These are phyloP conservation scores for Huso huso DNA, from an alignment of 2,797 vertebrate genomes.

Conservation along the genomic window DNA sequence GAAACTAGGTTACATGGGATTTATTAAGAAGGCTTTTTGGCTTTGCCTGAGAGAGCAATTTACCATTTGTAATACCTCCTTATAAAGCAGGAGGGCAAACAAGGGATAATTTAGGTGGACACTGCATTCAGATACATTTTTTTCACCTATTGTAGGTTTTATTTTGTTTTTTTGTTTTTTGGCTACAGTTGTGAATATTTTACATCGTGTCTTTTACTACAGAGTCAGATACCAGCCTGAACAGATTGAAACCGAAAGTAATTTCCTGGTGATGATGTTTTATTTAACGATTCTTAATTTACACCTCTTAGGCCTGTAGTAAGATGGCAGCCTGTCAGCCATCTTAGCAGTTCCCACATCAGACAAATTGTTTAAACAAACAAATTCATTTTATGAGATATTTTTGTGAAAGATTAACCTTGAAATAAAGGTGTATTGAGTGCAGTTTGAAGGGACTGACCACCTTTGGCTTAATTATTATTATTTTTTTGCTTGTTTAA, in stretches of 20 bases:
- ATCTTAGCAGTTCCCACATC: too few species aligned
- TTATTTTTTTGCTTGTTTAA: too few species aligned
- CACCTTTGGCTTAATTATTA: too few species aligned
- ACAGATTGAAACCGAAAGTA: neutral
- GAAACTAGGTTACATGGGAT: slow-evolving; percentile 70
- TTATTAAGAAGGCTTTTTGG: slow-evolving; percentile 61
- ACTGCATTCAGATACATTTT: slow-evolving; percentile 13
- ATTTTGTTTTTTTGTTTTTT: slow-evolving; percentile 28
- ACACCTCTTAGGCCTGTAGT: too few species aligned
- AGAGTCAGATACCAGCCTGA: neutral
- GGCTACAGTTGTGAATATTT: neutral
- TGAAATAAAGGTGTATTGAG: too few species aligned
- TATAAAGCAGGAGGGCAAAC: slow-evolving; percentile 60
- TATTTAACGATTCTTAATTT: too few species aligned
- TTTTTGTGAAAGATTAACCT: too few species aligned
- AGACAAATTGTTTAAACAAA: too few species aligned
- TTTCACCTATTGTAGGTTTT: slow-evolving; percentile 19
- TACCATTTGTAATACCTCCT: slow-evolving; percentile 62
- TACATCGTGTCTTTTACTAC: slow-evolving; percentile 2
- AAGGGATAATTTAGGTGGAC: slow-evolving; percentile 55
- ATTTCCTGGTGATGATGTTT: too few species aligned
- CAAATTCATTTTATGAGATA: too few species aligned
- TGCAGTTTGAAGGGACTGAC: too few species aligned
- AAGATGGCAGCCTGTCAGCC: too few species aligned
- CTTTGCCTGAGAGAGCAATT: slow-evolving; percentile 48